A percentile compares a stretch with the other conserved stretches of the same genome.
These are phyloP conservation scores for Mormyrus hasselquistii DNA, from an alignment of 2,797 vertebrate species.

Conservation along the genomic window DNA sequence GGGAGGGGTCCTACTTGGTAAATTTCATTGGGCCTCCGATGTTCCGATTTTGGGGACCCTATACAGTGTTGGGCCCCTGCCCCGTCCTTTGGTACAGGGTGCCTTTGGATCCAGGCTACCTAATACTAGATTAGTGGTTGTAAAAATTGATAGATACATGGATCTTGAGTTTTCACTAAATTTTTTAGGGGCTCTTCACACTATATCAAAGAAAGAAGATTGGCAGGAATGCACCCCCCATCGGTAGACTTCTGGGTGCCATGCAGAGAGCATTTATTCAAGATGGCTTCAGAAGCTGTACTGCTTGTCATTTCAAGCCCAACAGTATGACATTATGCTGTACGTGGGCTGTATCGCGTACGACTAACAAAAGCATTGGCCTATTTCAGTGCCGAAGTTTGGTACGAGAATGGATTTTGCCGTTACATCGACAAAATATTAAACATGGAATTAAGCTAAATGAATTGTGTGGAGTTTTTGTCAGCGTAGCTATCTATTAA, in stretches of 20 bases:
- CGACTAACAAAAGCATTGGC: background rate
- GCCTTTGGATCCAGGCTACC: background rate
- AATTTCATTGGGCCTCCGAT: background rate
- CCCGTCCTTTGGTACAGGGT: background rate
- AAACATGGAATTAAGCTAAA: background rate
- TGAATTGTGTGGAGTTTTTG: background rate
- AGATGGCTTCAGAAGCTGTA: background rate
- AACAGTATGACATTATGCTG: background rate
- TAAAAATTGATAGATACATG: background rate
- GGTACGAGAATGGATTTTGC: background rate
- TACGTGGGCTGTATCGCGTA: background rate
- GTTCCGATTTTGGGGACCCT: background rate
- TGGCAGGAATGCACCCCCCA: background rate
- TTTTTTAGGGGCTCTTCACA: background rate
- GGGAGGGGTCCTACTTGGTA: background rate
- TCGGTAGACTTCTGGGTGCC: background rate
- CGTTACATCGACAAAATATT: background rate
- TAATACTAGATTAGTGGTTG: background rate
- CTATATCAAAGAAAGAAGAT: background rate
- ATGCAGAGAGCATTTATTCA: background rate
- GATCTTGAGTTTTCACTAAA: background rate
- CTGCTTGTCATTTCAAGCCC: background rate
- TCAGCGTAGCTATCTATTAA: background rate
- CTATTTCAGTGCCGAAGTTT: background rate
- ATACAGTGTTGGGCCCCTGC: background rate